Evolutionary conservation across 2,113 vertebrate species (phyloP).

Genomic region (Malurus alboscapulatus): DNA sequence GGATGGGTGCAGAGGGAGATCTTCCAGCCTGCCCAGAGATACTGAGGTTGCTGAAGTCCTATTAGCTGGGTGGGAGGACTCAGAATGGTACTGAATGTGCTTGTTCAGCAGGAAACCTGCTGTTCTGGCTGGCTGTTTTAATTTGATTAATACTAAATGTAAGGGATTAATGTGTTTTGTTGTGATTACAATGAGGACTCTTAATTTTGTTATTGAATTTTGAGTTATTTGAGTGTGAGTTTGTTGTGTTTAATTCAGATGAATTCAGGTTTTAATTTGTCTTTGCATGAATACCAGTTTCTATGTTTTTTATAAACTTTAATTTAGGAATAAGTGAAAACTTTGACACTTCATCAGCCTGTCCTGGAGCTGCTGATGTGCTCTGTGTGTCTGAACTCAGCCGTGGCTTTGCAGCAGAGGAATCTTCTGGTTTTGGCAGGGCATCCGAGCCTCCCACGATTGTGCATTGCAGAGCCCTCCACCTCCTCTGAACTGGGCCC

Average conservation of each 20-base stretch:
- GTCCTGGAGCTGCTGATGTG: background rate
- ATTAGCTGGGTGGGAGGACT: background rate
- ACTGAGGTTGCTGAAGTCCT: background rate
- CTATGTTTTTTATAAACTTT: background rate
- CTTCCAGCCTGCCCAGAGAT: background rate
- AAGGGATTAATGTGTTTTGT: background rate
- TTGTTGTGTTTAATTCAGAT: background rate
- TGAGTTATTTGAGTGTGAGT: background rate
- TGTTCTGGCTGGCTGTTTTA: background rate
- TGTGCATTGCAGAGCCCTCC: background rate
- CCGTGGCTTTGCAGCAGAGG: background rate
- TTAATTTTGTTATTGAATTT: background rate
- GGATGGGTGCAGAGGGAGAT: background rate
- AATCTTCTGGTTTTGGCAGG: background rate
- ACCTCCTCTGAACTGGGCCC: background rate
- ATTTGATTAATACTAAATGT: background rate
- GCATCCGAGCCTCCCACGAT: background rate
- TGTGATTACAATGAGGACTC: background rate
- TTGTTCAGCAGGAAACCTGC: background rate
- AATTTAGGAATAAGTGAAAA: background rate
- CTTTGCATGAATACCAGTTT: background rate
- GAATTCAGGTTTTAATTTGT: background rate
- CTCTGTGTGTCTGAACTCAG: background rate
- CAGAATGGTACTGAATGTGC: background rate
- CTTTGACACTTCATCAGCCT: background rate